Evolutionary conservation across 2,113 vertebrate genomes (phyloP), one percentile per base, ranked within the genome.

Genomic region (Dissostichus mawsoni): DNA sequence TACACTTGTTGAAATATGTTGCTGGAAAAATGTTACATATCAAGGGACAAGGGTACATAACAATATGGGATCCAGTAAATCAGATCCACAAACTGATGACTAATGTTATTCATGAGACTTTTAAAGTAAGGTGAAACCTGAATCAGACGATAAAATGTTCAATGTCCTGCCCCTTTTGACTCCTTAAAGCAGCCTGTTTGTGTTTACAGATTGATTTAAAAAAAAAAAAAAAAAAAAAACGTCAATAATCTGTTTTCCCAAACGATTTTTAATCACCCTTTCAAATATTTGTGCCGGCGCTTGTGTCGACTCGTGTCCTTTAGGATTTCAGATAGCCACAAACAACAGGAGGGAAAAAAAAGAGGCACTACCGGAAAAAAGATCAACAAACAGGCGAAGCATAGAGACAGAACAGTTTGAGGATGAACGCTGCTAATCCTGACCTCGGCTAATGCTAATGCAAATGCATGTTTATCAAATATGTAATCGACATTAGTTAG

Each of bases 381-480:
- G 87, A 93, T 92, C 90, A 92, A 93, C 93, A 94, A 94, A 93
- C 89, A 90, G 92, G 75, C 91, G 84, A 92, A 89, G 90, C 93
- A 81, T 74, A 88, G 91, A 90, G 87, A 93, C 90, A 89, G 92
- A 94, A 86, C 90, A 92, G 92, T 94, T 93, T 92, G 93, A 93
- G 92, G 93, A 93, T 93, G 92, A 94, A 80, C 84, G 72, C 90
- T 87, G 88, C 87, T 94, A 94, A 94, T 94, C 93, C 93, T 85
- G 92, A 93, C 92, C 92, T 91, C 90, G 20, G 90, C 92, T 93
- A 93, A 94, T 90, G 92, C 93, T 93, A 94, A 94, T 93, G 93
- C 93, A 90, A 94, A 92, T 92, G 93, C 90, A 64, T 93, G 92
- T 93, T 93, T 94, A 94, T 94, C 93, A 93, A 92, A 94, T 93